Conservation (phyloP, 1,140 invertebrate species). For the Dreissena rostriformis region DNA sequence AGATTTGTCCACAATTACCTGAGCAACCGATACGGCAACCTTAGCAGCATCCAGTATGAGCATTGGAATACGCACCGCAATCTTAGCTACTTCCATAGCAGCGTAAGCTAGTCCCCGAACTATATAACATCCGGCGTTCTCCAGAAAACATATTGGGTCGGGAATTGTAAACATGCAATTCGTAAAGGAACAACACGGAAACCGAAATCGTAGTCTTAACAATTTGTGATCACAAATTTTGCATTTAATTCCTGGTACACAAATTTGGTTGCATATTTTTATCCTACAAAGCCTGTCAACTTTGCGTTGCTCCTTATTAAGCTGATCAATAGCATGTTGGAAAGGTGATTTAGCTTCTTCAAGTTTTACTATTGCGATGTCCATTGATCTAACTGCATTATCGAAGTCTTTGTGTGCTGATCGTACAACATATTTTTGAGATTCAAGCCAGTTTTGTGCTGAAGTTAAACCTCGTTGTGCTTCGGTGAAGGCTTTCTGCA, state of each 20-base stretch:
- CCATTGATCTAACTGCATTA: conserved; percentile 4
- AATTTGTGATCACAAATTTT: conserved; percentile 16
- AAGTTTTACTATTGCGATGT: conserved; percentile 19
- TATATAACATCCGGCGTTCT: conserved; percentile 35
- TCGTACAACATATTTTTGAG: neutral
- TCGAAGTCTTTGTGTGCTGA: conserved; percentile 29
- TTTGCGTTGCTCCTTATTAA: conserved; percentile 38
- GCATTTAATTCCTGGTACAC: conserved; percentile 33
- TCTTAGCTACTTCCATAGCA: conserved; percentile 42
- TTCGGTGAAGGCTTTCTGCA: neutral
- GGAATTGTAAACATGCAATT: conserved; percentile 50
- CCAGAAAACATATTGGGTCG: conserved; percentile 31
- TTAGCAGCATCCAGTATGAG: conserved; percentile 41
- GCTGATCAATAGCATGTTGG: conserved; percentile 9
- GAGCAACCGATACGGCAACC: conserved; percentile 35
- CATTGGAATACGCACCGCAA: conserved; percentile 33
- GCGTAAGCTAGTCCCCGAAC: conserved; percentile 24
- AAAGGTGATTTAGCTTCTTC: conserved; percentile 37
- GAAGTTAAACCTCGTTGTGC: conserved; percentile 26
- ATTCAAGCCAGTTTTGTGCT: conserved; percentile 44
- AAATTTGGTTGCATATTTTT: conserved; percentile 9
- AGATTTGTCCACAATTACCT: conserved; percentile 44
- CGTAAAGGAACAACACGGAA: conserved; percentile 30
- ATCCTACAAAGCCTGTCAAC: conserved; percentile 34
- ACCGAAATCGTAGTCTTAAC: conserved; percentile 14